A percentile compares a stretch with the other conserved stretches of the same genome.
These are phyloP conservation scores for Procambarus clarkii DNA, from an alignment of 1,140 invertebrate genomes.

Conservation along the genomic window DNA sequence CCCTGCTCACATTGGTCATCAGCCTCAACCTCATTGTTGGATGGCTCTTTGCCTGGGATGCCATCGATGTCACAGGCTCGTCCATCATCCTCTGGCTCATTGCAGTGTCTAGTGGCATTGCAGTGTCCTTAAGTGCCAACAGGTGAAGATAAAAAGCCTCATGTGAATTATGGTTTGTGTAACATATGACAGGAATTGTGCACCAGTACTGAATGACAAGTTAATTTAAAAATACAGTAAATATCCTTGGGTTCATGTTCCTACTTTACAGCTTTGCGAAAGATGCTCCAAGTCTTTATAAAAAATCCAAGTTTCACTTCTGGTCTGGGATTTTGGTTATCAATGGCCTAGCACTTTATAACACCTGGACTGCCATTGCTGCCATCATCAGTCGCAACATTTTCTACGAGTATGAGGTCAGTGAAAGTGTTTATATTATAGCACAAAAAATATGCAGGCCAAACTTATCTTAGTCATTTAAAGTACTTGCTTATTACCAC, in stretches of 20 bases:
- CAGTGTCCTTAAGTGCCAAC: neutral
- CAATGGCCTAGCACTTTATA: constrained; percentile 33
- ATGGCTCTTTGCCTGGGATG: constrained; percentile 50
- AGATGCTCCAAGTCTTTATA: constrained; percentile 6
- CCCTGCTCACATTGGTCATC: constrained; percentile 16
- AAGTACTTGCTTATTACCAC: too few species aligned
- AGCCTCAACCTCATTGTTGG: constrained; percentile 29
- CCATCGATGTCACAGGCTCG: neutral
- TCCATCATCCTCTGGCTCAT: neutral
- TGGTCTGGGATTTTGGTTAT: constrained; percentile 37
- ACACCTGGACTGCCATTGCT: constrained; percentile 53
- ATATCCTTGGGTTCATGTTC: neutral
- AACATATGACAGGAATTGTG: neutral
- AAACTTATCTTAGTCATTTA: too few species aligned
- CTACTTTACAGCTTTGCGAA: constrained; percentile 29
- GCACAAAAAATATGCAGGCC: too few species aligned
- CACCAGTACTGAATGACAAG: neutral
- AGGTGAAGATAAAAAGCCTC: neutral
- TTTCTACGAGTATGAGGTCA: constrained; percentile 36
- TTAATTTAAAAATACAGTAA: neutral
- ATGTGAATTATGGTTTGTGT: neutral
- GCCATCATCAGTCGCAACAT: constrained; percentile 25
- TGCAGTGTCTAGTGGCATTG: constrained; percentile 2
- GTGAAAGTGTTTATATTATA: neutral
- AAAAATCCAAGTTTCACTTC: constrained; percentile 45